phyloP scores from a whole-genome alignment of 2,888 invertebrate species.

The Amblyteles armatorius region DNA sequence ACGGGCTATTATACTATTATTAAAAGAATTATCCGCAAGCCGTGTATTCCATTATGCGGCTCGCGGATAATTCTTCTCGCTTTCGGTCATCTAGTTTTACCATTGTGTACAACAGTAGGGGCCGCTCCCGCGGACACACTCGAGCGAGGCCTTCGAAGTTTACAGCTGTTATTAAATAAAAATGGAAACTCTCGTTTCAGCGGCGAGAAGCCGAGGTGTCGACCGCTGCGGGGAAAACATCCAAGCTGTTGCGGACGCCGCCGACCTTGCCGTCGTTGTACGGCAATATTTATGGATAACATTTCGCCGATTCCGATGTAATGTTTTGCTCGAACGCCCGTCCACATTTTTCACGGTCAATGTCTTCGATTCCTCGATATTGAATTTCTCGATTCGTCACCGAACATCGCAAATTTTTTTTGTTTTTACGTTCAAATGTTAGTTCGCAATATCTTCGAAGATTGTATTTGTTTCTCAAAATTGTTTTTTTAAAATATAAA shows the following conservation, averaged over 20 bases:
- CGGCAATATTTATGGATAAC: conserved; percentile 32
- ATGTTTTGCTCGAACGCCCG: conserved; percentile 25
- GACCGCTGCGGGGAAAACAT: conserved; percentile 16
- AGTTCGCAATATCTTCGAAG: neutral
- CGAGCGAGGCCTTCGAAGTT: conserved; percentile 6
- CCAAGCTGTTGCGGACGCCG: conserved; percentile 10
- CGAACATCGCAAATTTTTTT: neutral
- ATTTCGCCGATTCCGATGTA: conserved; percentile 11
- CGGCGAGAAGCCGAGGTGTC: conserved; percentile 1
- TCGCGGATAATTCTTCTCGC: conserved; percentile 1
- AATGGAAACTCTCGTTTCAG: conserved; percentile 30
- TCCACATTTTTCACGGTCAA: conserved; percentile 25
- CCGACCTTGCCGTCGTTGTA: conserved; percentile 28
- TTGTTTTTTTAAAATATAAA: no score
- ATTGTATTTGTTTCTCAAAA: no score
- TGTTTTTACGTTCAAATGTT: neutral
- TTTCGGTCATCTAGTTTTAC: conserved; percentile 9
- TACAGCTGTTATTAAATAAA: conserved; percentile 47
- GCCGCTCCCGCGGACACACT: neutral
- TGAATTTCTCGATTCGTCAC: neutral
- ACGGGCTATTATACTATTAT: neutral
- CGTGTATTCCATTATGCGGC: conserved; percentile 12
- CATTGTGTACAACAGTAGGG: neutral
- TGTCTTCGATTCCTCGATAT: neutral
- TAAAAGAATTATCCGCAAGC: conserved; percentile 14